Evolutionary conservation across 1,140 invertebrate genomes (phyloP).

Genomic region (Frieseomelitta varia): DNA sequence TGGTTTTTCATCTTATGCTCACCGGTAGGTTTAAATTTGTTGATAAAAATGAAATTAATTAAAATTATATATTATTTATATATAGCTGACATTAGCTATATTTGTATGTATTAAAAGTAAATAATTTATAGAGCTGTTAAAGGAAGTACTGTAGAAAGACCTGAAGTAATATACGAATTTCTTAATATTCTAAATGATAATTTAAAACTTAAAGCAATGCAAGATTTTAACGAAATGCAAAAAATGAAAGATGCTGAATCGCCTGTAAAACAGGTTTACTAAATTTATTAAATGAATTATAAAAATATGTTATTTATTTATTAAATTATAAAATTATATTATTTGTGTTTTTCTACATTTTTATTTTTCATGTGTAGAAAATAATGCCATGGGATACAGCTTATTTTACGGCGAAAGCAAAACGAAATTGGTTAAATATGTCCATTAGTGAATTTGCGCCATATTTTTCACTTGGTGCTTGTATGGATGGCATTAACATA

Average conservation of each 20-base stretch:
- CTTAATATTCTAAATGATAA: slow-evolving; percentile 89
- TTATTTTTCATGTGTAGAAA: slow-evolving; percentile 58
- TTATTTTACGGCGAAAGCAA: slow-evolving; percentile 89
- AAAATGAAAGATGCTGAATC: slow-evolving; percentile 87
- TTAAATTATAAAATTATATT: background rate
- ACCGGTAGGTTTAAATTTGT: slow-evolving; percentile 83
- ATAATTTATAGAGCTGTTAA: slow-evolving; percentile 86
- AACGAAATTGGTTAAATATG: slow-evolving; percentile 86
- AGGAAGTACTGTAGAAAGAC: slow-evolving; percentile 92
- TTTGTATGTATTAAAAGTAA: background rate
- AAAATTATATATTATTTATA: background rate
- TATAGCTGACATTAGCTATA: background rate
- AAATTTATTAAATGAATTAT: background rate
- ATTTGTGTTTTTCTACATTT: background rate
- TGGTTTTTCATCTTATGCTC: slow-evolving; percentile 93
- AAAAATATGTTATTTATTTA: background rate
- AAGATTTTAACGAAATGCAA: slow-evolving; percentile 89
- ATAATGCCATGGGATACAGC: slow-evolving; percentile 93
- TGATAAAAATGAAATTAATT: slow-evolving; percentile 21
- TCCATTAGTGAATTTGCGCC: slow-evolving; percentile 88
- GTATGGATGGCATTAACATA: slow-evolving; percentile 97
- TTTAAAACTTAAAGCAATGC: slow-evolving; percentile 84
- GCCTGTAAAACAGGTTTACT: slow-evolving; percentile 69
- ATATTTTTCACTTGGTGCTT: slow-evolving; percentile 96
- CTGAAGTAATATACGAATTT: slow-evolving; percentile 91